Conservation (phyloP, 2,113 vertebrate species). For the Athene noctua region DNA sequence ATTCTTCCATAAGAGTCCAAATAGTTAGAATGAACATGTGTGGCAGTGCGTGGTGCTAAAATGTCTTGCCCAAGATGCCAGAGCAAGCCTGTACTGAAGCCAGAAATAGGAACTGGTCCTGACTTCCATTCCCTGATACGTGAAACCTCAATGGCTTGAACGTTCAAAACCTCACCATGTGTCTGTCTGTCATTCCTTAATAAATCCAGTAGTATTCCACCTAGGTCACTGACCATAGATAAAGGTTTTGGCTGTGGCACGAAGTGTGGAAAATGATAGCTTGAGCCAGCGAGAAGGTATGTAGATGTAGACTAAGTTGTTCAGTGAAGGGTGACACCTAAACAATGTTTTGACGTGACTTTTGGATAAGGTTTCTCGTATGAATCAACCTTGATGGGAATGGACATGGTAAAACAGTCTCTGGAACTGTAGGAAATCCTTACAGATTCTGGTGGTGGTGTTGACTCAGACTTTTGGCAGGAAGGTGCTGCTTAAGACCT, state of each 20-base stretch:
- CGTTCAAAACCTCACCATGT: not conserved
- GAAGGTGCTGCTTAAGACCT: not conserved
- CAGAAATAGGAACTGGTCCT: not conserved
- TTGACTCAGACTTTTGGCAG: not conserved
- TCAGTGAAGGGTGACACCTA: not conserved
- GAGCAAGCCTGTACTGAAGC: not conserved
- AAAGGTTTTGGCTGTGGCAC: not conserved
- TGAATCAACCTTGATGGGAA: not conserved
- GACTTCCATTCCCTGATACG: not conserved
- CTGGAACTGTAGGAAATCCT: not conserved
- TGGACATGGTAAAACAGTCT: not conserved
- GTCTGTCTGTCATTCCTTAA: not conserved
- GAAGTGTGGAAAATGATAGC: not conserved
- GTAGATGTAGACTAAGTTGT: not conserved
- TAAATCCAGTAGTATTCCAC: not conserved
- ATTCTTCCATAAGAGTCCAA: not conserved
- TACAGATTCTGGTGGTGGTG: not conserved
- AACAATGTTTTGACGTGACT: not conserved
- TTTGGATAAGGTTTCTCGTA: not conserved
- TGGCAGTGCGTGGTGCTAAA: not conserved
- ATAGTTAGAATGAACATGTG: not conserved
- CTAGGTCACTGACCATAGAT: not conserved
- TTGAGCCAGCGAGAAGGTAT: not conserved
- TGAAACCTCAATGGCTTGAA: constrained; percentile 10
- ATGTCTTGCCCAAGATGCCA: not conserved